phyloP scores from a whole-genome alignment of 2,888 invertebrate species.

The Drosophila mercatorum region DNA sequence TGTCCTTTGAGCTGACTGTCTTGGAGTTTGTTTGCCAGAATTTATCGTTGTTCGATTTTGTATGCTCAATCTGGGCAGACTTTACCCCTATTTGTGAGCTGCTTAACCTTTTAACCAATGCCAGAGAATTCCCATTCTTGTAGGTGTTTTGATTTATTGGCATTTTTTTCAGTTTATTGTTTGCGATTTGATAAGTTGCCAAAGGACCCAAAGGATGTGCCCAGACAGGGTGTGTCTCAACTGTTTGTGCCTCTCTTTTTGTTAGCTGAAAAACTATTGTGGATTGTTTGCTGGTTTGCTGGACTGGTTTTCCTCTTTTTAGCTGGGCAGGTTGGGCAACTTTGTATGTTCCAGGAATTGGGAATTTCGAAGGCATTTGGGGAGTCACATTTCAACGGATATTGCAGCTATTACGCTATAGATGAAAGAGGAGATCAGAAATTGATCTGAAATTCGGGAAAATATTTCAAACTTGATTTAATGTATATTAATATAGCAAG shows the following conservation, averaged over 20 bases:
- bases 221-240: constrained; percentile 28
- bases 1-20: constrained; percentile 40
- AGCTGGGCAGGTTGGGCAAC: constrained; percentile 42
- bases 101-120: constrained; percentile 61
- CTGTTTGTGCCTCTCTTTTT: constrained; percentile 34
- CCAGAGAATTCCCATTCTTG: constrained; percentile 50
- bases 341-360: constrained; percentile 38
- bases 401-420: neutral
- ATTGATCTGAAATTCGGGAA: neutral
- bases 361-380: constrained; percentile 4
- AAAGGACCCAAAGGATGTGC: constrained; percentile 51
- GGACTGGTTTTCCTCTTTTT: constrained; percentile 10
- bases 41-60: constrained; percentile 71
- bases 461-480: neutral
- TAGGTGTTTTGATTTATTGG: constrained; percentile 75
- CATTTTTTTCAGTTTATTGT: constrained; percentile 60
- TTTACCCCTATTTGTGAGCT: constrained; percentile 49
- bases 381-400: constrained; percentile 5
- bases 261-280: constrained; percentile 25
- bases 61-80: constrained; percentile 60
- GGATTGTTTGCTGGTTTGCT: constrained; percentile 26
- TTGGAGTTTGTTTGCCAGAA: constrained; percentile 56
- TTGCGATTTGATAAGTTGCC: constrained; percentile 68
- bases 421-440: neutral
- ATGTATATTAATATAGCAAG: no score